Conservation (phyloP, 2,888 invertebrate genomes). For the Scaptomyza reducta region DNA sequence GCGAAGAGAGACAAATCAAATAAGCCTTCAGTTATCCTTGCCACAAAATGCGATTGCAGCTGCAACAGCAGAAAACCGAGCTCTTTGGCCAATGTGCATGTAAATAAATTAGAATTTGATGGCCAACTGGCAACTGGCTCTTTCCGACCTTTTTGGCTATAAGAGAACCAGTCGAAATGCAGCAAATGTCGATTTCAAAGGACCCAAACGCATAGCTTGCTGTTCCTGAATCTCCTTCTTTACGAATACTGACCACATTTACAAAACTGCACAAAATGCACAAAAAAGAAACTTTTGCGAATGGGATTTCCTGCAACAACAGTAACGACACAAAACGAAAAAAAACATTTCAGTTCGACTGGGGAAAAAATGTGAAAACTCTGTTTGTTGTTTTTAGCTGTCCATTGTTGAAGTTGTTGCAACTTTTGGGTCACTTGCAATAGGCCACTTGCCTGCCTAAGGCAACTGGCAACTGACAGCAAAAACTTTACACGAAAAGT, state of each 20-base stretch:
- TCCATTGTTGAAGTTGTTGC: constrained; percentile 3
- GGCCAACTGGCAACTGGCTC: constrained; percentile 22
- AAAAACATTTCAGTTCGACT: background rate
- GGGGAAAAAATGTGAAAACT: constrained; percentile 15
- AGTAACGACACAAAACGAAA: constrained; percentile 7
- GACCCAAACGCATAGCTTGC: constrained; percentile 22
- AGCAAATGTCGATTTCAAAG: constrained; percentile 36
- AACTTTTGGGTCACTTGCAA: constrained; percentile 33
- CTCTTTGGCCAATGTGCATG: constrained; percentile 55
- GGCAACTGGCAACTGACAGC: constrained; percentile 21
- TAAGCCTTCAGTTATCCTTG: constrained; percentile 50
- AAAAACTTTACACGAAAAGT: constrained; percentile 32
- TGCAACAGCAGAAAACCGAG: constrained; percentile 20
- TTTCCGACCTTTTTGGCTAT: constrained; percentile 26
- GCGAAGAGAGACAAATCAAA: constrained; percentile 44
- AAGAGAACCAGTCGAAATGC: constrained; percentile 55
- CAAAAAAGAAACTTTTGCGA: constrained; percentile 28
- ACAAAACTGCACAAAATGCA: constrained; percentile 29
- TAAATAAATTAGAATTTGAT: constrained; percentile 75
- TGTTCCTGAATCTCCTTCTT: constrained; percentile 1
- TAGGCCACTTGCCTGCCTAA: constrained; percentile 10
- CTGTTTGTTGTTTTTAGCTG: constrained; percentile 19
- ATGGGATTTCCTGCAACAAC: constrained; percentile 39
- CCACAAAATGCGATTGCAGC: constrained; percentile 53
- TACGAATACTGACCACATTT: constrained; percentile 32